Percentiles rank a stretch among this genome's conserved stretches.
phyloP scores from a whole-genome alignment of 2,888 invertebrate genomes.

The Cryptus viduatorius region DNA sequence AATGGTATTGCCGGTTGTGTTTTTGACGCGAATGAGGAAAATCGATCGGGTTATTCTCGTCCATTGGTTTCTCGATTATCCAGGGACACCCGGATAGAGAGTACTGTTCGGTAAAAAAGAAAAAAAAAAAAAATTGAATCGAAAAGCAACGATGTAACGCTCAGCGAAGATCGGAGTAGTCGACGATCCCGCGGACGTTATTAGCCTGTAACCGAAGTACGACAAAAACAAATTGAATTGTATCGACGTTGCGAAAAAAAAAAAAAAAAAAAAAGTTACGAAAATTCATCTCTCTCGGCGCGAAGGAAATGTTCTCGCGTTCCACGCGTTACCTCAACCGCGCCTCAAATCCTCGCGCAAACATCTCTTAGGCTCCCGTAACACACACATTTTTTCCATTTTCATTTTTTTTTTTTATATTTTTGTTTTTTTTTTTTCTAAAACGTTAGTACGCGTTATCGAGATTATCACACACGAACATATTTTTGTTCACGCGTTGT shows the following conservation, averaged over 20 bases:
- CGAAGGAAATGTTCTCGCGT: constrained; percentile 70
- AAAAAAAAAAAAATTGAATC: constrained; percentile 63
- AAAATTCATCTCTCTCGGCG: constrained; percentile 67
- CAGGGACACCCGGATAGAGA: neutral
- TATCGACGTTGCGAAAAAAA: neutral
- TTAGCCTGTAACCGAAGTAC: constrained; percentile 69
- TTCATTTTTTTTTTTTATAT: constrained; percentile 37
- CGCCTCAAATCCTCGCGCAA: constrained; percentile 75
- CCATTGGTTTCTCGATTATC: constrained; percentile 16
- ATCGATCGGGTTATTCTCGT: constrained; percentile 53
- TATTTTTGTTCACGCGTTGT: constrained; percentile 82
- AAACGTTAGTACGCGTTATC: constrained; percentile 82
- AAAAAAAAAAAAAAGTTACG: constrained; percentile 24
- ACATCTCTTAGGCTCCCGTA: constrained; percentile 59
- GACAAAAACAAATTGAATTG: neutral
- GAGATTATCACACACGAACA: constrained; percentile 83
- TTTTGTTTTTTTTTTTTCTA: constrained; percentile 50
- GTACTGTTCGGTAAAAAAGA: constrained; percentile 29
- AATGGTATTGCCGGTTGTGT: constrained; percentile 23
- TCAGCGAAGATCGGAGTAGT: constrained; percentile 76
- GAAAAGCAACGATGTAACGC: constrained; percentile 47
- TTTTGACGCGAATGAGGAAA: constrained; percentile 55
- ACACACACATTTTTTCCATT: constrained; percentile 56
- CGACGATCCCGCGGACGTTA: constrained; percentile 71
- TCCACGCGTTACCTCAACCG: constrained; percentile 76